Base-by-base conservation (phyloP, 2,888 invertebrate genomes). In the Marasmarcha lunaedactyla region DNA sequence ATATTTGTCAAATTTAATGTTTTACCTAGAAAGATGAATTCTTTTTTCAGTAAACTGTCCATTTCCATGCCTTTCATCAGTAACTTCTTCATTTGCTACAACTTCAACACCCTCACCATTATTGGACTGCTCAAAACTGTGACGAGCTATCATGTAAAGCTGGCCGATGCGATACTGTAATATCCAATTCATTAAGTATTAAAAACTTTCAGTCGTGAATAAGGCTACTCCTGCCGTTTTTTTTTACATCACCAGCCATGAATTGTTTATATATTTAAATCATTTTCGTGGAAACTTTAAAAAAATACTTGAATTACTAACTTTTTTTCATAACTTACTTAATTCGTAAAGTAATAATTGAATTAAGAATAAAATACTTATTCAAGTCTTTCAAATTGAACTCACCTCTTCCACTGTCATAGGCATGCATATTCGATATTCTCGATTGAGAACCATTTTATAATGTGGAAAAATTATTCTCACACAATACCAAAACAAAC, bases 81-180 rank as follows among this genome's bases (percentile, higher is more conserved):
- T 88, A 55, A 93, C 91, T 43, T 91, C 88, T 46, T 88, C 87
- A 68, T 95, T 96, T 44, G 91, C 91, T 6, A 96, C 87, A 1
- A 96, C 95, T 67, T 96, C 95, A 0, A 96, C 95, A 2, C 96
- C 96, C 71, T 95, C 95, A 0, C 95, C 94, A 45, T 90, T 89
- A 47, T 90, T 91, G 0, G 95, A 94, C 62, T 97, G 95, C 60
- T 96, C 95, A 56, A 91, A 89, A 65, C 95, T 95, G 64, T 97
- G 96, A 38, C 95, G 88, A 1, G 95, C 95, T 57, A 96, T 96
- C 96, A 96, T 97, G 69, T 95, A 96, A 43, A 96, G 85, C 67
- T 97, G 96, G 0, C 96, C 96, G 52, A 95, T 90, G 50, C 88
- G 90, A 69, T 96, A 96, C 95, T 96, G 65, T 36, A 86, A 39